Base-by-base conservation (phyloP, 2,113 vertebrate species). In the Pedionomus torquatus region DNA sequence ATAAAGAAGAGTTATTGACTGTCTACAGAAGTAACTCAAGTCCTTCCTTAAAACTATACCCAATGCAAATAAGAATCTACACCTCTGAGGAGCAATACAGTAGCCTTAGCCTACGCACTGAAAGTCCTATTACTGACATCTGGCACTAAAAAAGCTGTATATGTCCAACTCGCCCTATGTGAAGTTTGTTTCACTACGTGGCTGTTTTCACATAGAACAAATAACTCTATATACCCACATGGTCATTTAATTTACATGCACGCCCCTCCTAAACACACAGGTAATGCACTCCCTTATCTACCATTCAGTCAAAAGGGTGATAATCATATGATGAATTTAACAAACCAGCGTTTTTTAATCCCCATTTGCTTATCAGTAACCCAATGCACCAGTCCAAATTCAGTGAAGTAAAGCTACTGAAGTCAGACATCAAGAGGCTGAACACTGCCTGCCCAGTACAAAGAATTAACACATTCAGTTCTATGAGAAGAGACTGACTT, bases 131-230 rank as follows among this genome's bases (percentile, higher is more conserved):
- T 57, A 43, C 55, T 75, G n/a, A 52, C 33, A 37, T 13, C 26
- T 0, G 71, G 46, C 19, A 43, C 43, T 41, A 76, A 54, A 85
- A 24, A 78, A 64, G 21, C 23, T 54, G 3, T 11, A 12, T 9
- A 9, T 33, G 30, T 30, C 58, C 30, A 76, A 18, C 20, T 39
- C 2, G 0, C 20, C 17, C 46, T 17, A 2, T 2, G 2, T 20
- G 17, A 71, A 31, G 28, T 43, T 51, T 76, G n/a, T 70, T 87
- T 71, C 39, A 64, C 61, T 68, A 19, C 10, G 26, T 39, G 17
- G 43, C 35, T 80, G 49, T 23, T 84, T 69, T 44, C 35, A 77
- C 3, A 9, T 13, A 83, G 48, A 86, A 86, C 15, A 77, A 72
- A 11, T 31, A 80, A 52, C 39, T 68, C 37, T 41, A 11, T 3